Percentiles rank a stretch among this genome's conserved stretches.
Conservation (phyloP, 2,797 vertebrate genomes). For the Hylomyscus alleni region DNA sequence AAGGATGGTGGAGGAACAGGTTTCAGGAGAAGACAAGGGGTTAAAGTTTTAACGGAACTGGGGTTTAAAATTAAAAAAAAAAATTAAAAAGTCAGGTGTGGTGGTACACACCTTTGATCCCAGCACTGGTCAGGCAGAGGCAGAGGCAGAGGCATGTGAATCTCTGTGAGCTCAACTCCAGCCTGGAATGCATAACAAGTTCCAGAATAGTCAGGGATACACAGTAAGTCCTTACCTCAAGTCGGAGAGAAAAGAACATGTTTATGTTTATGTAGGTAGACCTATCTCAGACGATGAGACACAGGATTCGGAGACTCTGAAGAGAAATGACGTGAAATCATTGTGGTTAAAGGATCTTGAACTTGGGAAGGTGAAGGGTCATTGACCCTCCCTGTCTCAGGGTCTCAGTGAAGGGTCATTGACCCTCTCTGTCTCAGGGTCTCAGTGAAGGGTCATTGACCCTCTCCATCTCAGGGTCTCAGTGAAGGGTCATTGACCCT, state of each 20-base stretch:
- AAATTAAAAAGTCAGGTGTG: neutral
- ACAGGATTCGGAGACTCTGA: neutral
- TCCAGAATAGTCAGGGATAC: neutral
- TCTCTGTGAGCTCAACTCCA: neutral
- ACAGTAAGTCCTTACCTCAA: neutral
- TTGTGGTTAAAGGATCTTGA: constrained; percentile 33
- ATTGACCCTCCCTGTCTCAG: neutral
- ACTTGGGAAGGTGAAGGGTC: neutral
- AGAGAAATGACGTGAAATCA: constrained; percentile 36
- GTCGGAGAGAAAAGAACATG: neutral
- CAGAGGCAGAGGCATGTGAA: neutral
- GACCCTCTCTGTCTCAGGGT: too few species aligned
- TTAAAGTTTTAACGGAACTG: neutral
- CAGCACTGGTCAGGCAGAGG: neutral
- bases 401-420: too few species aligned
- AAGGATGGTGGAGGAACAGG: neutral
- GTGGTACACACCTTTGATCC: neutral
- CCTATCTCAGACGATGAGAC: constrained; percentile 51
- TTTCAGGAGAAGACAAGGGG: neutral
- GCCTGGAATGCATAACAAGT: neutral
- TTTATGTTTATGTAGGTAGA: neutral
- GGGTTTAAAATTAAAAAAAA: neutral
- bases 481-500: constrained; percentile 13
- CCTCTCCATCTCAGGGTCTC: too few species aligned
- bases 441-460: constrained; percentile 14